phyloP scores from a whole-genome alignment of 1,140 invertebrate genomes.

The Euura lappo region DNA sequence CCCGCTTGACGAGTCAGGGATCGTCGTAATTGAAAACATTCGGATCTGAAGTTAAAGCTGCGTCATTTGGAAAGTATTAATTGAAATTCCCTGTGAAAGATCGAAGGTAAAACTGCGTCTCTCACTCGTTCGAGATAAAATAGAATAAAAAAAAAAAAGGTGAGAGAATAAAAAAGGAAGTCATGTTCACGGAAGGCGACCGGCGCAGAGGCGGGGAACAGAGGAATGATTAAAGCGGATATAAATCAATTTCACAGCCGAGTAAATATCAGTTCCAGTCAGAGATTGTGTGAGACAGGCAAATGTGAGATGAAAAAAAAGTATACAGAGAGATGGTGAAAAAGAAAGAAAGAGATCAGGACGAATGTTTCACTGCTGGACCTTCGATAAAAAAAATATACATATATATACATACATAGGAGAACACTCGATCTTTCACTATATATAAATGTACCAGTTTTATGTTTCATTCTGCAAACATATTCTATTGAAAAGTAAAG shows the following conservation, averaged over 20 bases:
- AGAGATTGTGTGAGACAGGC: not conserved
- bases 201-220: not conserved
- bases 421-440: too few species aligned
- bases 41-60: not conserved
- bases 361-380: too few species aligned
- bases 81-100: not conserved
- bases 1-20: not conserved
- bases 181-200: not conserved
- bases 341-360: not conserved
- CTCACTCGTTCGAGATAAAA: not conserved
- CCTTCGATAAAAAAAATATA: too few species aligned
- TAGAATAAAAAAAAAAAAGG: not conserved
- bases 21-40: not conserved
- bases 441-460: too few species aligned
- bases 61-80: conserved; percentile 7
- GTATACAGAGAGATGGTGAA: not conserved
- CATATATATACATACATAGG: too few species aligned
- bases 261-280: not conserved
- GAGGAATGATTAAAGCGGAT: conserved; percentile 4
- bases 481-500: too few species aligned
- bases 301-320: not conserved
- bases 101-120: not conserved
- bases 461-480: too few species aligned
- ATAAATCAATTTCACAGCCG: conserved; percentile 3
- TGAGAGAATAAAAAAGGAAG: not conserved